phyloP scores from a whole-genome alignment of 2,797 vertebrate genomes.

The Malurus splendens region DNA sequence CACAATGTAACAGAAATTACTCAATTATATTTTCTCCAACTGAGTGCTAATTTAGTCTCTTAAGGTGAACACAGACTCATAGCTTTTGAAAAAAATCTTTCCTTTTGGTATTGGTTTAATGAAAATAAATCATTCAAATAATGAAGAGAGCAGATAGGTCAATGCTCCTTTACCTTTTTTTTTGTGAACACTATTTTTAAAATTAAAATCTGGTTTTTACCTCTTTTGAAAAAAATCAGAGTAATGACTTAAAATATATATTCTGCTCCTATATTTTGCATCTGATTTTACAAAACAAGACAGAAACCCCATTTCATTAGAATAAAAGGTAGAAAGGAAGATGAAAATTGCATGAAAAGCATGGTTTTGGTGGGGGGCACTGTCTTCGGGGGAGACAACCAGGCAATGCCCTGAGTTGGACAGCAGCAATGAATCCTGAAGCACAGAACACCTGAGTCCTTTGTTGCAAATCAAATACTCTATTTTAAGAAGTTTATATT shows the following conservation, averaged over 20 bases:
- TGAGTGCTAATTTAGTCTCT: background rate
- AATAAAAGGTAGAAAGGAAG: background rate
- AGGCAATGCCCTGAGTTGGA: rapidly evolving
- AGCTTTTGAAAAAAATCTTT: rapidly evolving
- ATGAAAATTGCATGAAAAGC: background rate
- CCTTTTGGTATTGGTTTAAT: background rate
- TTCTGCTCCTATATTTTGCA: background rate
- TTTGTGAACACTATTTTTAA: background rate
- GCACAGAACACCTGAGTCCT: background rate
- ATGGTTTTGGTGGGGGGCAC: background rate
- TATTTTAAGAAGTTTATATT: background rate
- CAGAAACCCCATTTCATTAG: background rate
- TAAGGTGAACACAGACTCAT: background rate
- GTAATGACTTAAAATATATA: background rate
- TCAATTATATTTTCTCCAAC: background rate
- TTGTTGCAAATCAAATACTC: background rate
- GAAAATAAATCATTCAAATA: background rate
- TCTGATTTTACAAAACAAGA: background rate
- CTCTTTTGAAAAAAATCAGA: background rate
- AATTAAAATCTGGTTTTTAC: background rate
- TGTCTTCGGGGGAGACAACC: background rate
- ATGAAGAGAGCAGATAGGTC: background rate
- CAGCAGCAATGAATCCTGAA: background rate
- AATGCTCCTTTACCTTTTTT: background rate
- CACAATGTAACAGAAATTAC: background rate